Percentiles rank a stretch among this genome's conserved stretches.
Evolutionary conservation across 2,113 vertebrate species (phyloP).

Genomic region (Sphaerodactylus townsendi): DNA sequence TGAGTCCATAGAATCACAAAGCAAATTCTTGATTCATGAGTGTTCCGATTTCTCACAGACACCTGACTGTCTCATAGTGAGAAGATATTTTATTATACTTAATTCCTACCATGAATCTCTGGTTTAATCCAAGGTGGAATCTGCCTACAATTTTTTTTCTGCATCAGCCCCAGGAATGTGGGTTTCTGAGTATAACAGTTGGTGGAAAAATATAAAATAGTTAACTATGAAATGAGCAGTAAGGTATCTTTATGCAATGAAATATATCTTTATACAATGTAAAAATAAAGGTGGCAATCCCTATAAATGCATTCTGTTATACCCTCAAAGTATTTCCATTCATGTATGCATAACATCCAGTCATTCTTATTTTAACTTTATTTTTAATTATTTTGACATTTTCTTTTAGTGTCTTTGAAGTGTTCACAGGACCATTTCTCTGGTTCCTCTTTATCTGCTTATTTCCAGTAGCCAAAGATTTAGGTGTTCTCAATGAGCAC

Average conservation of each 20-base stretch:
- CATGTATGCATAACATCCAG: conserved; percentile 32
- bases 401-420: conserved; percentile 72
- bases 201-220: not conserved
- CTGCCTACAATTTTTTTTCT: no score
- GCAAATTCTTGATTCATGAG: no score
- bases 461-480: conserved; percentile 80
- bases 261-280: conserved; percentile 6
- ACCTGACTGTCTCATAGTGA: no score
- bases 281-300: not conserved
- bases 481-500: conserved; percentile 83
- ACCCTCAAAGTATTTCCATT: not conserved
- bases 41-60: no score
- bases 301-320: not conserved
- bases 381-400: conserved; percentile 46
- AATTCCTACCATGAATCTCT: no score
- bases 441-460: conserved; percentile 73
- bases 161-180: no score
- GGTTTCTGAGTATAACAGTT: no score
- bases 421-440: conserved; percentile 69
- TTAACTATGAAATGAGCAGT: not conserved
- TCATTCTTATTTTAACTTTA: conserved; percentile 30
- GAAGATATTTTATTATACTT: no score
- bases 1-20: no score
- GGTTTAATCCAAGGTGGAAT: no score
- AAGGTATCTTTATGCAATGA: conserved; percentile 17